Conservation (phyloP, 2,888 invertebrate genomes). For the Noctua janthe region DNA sequence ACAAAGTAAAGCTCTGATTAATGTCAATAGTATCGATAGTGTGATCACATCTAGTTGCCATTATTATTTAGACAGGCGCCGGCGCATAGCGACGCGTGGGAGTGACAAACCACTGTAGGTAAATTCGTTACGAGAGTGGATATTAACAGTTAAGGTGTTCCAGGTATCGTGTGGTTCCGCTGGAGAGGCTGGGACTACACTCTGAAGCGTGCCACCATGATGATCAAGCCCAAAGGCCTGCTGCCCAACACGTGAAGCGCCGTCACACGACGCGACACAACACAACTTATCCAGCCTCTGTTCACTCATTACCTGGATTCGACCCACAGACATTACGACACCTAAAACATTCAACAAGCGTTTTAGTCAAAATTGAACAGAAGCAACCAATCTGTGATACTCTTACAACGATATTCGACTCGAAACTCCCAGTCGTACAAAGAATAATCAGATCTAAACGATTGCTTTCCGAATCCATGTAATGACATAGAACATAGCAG, state of each 20-base stretch:
- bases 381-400: slow-evolving; percentile 69
- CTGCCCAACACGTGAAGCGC: slow-evolving; percentile 86
- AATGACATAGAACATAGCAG: slow-evolving; percentile 82
- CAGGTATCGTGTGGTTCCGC: slow-evolving; percentile 98
- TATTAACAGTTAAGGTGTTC: slow-evolving; percentile 56
- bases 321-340: slow-evolving; percentile 43
- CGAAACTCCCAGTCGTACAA: slow-evolving; percentile 39
- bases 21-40: neutral
- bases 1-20: neutral
- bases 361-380: slow-evolving; percentile 63
- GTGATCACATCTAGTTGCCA: slow-evolving; percentile 11
- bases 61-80: slow-evolving; percentile 31
- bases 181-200: slow-evolving; percentile 99
- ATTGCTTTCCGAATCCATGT: slow-evolving; percentile 78
- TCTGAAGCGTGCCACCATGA: slow-evolving; percentile 96
- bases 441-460: slow-evolving; percentile 43
- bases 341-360: slow-evolving; percentile 33
- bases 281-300: slow-evolving; percentile 78
- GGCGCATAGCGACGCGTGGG: neutral
- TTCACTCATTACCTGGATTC: slow-evolving; percentile 86
- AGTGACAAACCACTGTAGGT: neutral
- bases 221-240: slow-evolving; percentile 96
- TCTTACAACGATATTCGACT: slow-evolving; percentile 48
- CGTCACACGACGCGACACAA: slow-evolving; percentile 55
- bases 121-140: no score